These are phyloP conservation scores for Alloplasta piceator DNA, from an alignment of 2,888 invertebrate genomes.

Conservation along the genomic window DNA sequence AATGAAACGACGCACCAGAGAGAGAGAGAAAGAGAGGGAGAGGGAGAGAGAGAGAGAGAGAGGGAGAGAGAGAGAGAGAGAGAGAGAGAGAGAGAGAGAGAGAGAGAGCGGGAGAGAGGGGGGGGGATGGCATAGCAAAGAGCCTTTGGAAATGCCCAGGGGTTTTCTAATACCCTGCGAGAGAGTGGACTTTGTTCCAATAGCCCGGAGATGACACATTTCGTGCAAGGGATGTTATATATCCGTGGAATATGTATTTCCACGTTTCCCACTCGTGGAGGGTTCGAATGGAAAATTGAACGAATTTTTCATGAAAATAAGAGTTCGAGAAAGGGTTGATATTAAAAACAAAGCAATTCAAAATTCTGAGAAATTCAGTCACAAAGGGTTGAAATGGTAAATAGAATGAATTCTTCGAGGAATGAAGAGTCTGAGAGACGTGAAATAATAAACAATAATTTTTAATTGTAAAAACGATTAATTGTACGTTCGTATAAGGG, in stretches of 20 bases:
- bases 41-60: background rate
- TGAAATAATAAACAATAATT: too few species aligned
- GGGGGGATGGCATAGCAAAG: conserved; percentile 17
- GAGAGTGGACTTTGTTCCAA: conserved; percentile 58
- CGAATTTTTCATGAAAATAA: too few species aligned
- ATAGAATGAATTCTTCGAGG: too few species aligned
- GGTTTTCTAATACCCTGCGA: conserved; percentile 54
- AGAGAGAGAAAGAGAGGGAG: conserved; percentile 62
- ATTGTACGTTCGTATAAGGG: too few species aligned
- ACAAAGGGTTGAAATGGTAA: too few species aligned
- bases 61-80: conserved; percentile 69
- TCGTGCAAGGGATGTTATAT: conserved; percentile 18
- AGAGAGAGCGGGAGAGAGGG: conserved; percentile 34
- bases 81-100: conserved; percentile 67
- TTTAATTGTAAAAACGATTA: too few species aligned
- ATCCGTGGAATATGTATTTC: conserved; percentile 14
- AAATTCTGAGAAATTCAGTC: too few species aligned
- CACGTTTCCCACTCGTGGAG: background rate
- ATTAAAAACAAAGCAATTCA: too few species aligned
- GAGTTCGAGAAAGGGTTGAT: too few species aligned
- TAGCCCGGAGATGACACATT: conserved; percentile 48
- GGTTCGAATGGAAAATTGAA: too few species aligned
- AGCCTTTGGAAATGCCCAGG: conserved; percentile 60
- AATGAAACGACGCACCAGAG: conserved; percentile 76
- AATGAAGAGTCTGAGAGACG: too few species aligned